Base-by-base conservation (phyloP, 1,140 invertebrate species). In the Caenorhabditis inopinata region DNA sequence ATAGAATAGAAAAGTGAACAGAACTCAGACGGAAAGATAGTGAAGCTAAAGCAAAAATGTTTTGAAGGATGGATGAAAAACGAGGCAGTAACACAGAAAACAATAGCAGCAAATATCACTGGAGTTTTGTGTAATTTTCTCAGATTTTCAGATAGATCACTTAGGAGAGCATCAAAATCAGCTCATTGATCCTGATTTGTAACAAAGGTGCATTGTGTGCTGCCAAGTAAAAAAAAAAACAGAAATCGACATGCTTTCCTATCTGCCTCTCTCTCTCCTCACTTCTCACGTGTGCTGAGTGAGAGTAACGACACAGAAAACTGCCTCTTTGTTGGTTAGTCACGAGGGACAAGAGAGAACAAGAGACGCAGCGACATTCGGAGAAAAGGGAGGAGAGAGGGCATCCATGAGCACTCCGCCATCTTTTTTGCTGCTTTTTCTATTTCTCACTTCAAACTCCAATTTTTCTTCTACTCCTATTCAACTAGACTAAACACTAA, bases 221-320 rank as follows among this genome's bases (percentile, higher is more conserved):
- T 32, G 18, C 16, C 16, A 58, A 25, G 32, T 2, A 58, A 21
- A 51, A 9, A 58, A 29, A 58, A n/a, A 23, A n/a, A 32, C 12
- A 29, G 51, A 32, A 58, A 32, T 42, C 38, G n/a, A n/a, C n/a
- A 42, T 42, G 38, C 51, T 6, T 32, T 32, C 16, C 11, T 32
- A n/a, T n/a, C n/a, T n/a, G n/a, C n/a, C 27, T 58, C 27, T 58
- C 23, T 16, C 16, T 16, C 27, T 62, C 14, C n/a, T 42, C 32
- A 68, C 58, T 68, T 68, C 58, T 68, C 58, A 68, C 58, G 58
- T 68, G 58, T 68, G 58, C n/a, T 58, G n/a, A 21, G 23, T 29
- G 51, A 32, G 27, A 12, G 25, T 6, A 23, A n/a, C 11, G 23
- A 51, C 49, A n/a, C 16, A 0, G 48, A 32, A 58, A 7, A 58